Evolutionary conservation across 2,113 vertebrate species (phyloP), one percentile per base, ranked within the genome.

Genomic region (Scatophagus argus): DNA sequence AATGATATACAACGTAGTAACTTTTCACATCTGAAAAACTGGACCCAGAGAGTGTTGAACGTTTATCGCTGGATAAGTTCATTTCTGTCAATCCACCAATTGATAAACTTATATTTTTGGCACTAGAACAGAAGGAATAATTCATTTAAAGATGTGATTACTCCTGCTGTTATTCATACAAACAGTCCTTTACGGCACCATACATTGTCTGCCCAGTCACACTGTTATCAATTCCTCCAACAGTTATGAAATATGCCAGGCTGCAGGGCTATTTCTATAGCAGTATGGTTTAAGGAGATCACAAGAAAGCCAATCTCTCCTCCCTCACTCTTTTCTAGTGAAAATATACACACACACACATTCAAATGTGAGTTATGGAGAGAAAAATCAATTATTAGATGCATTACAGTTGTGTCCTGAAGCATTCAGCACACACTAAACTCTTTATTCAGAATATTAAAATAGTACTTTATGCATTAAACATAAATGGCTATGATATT

Each of bases 221-320:
- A 60, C 51, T 63, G 9, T 41, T 75, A 84, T 86, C 64, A 78
- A 86, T 75, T 77, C 29, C 23, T 55, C 21, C 5, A 36, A 43
- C 65, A 58, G 65, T 74, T 82, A 63, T 65, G 58, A 84, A 67
- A 44, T 52, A 39, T 13, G 5, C 44, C 13, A 27, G 46, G 63
- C 81, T 84, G 77, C 63, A 47, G 34, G 59, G 70, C 23, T 52
- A 31, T 78, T 89, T 77, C 63, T 78, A 29, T 34, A 66, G 41
- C 83, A 77, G 83, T 79, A 63, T 58, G 68, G 49, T 77, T 81
- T 74, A 70, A 63, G 27, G 60, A 51, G 66, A 56, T 27, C 61
- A 62, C 23, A 41, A 23, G 36, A 68, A 70, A 82, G 75, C 23
- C 79, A 78, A 61, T 47, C 54, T 65, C 5, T n/a, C 32, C 17